Conservation (phyloP, 2,888 invertebrate species). For the Prenolepis imparis region DNA sequence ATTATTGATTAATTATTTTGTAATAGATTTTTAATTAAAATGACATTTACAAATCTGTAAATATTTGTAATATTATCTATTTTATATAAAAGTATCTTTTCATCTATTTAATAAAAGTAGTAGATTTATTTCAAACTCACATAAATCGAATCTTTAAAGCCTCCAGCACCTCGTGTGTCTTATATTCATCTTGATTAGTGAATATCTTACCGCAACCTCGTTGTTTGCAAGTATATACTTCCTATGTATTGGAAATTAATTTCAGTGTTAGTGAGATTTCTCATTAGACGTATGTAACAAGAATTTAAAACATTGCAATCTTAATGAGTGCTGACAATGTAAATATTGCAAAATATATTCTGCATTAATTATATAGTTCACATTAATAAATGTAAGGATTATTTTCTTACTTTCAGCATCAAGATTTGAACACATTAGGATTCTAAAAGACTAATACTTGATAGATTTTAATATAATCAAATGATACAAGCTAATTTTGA, state of each 20-base stretch:
- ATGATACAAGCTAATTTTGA: neutral
- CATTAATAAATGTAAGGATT: neutral
- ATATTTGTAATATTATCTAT: neutral
- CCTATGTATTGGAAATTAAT: conserved; percentile 71
- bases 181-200: conserved; percentile 84
- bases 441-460: neutral
- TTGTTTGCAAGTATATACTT: conserved; percentile 84
- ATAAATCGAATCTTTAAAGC: conserved; percentile 84
- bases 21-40: neutral
- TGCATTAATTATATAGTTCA: neutral
- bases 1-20: neutral
- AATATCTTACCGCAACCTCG: conserved; percentile 84
- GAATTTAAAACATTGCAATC: neutral
- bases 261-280: neutral
- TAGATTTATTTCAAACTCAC: conserved; percentile 73
- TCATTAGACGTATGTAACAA: neutral
- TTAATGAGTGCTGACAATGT: neutral
- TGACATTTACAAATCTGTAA: neutral
- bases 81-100: no score
- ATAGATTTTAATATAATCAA: neutral
- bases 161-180: conserved; percentile 83
- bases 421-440: neutral
- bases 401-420: neutral
- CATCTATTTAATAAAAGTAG: neutral
- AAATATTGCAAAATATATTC: neutral